Evolutionary conservation across 2,888 invertebrate genomes (phyloP).

Genomic region (Parnassius glacialis): DNA sequence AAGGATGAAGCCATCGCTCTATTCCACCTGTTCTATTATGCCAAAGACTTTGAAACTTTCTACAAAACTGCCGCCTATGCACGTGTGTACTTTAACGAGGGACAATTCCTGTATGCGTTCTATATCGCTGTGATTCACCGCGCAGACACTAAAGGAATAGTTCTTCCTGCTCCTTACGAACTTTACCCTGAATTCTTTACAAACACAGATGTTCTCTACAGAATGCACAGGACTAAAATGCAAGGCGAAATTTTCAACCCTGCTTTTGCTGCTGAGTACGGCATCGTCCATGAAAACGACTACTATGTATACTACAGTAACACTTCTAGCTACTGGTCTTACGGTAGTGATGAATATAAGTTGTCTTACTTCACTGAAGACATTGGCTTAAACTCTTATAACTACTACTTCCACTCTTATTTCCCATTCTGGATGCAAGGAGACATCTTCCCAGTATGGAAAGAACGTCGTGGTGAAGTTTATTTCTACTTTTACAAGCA

Average conservation of each 20-base stretch:
- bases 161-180: conserved; percentile 85
- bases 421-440: conserved; percentile 84
- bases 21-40: conserved; percentile 80
- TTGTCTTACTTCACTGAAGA: conserved; percentile 87
- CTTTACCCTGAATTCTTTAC: conserved; percentile 84
- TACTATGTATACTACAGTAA: conserved; percentile 79
- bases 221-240: conserved; percentile 66
- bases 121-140: conserved; percentile 82
- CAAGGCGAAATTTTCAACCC: conserved; percentile 49
- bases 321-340: conserved; percentile 76
- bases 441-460: conserved; percentile 65
- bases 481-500: conserved; percentile 85
- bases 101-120: conserved; percentile 82
- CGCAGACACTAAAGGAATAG: conserved; percentile 77
- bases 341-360: conserved; percentile 75
- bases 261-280: conserved; percentile 54
- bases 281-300: conserved; percentile 61
- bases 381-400: conserved; percentile 84
- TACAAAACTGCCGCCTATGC: conserved; percentile 80
- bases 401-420: conserved; percentile 83
- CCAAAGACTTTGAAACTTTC: conserved; percentile 82
- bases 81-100: conserved; percentile 81
- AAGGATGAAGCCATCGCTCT: conserved; percentile 74
- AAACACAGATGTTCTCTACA: conserved; percentile 77
- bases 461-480: conserved; percentile 83